Conservation (phyloP, 2,797 vertebrate genomes). For the Pampus argenteus region DNA sequence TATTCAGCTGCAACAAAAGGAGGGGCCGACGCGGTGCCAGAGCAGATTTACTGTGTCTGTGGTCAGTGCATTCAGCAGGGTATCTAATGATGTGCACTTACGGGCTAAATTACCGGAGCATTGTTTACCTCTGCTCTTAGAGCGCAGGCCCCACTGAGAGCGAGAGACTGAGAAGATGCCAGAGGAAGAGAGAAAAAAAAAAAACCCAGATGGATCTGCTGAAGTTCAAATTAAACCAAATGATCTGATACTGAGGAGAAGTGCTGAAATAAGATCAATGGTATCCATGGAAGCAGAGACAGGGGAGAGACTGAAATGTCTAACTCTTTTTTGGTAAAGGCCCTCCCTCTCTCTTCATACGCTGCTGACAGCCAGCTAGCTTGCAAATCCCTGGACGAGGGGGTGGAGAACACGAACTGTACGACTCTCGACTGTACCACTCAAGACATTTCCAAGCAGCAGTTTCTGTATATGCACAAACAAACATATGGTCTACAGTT, state of each 20-base stretch:
- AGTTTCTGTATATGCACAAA: slow-evolving; percentile 11
- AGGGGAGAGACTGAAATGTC: slow-evolving; percentile 48
- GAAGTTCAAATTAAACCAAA: slow-evolving; percentile 60
- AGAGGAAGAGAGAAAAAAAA: neutral
- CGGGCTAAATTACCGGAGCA: slow-evolving; percentile 68
- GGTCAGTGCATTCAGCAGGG: slow-evolving; percentile 68
- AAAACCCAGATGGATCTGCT: slow-evolving; percentile 10
- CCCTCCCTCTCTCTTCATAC: slow-evolving; percentile 47
- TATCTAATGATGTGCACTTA: slow-evolving; percentile 77
- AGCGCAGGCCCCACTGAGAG: slow-evolving; percentile 42
- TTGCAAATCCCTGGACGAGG: slow-evolving; percentile 47
- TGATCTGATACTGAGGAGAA: slow-evolving; percentile 51
- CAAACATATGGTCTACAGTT: neutral
- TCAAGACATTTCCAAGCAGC: slow-evolving; percentile 29
- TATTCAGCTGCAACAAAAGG: slow-evolving; percentile 72
- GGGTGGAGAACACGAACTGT: slow-evolving; percentile 41
- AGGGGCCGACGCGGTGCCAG: slow-evolving; percentile 59
- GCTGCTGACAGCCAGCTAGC: slow-evolving; percentile 58
- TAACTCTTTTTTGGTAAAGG: slow-evolving; percentile 56
- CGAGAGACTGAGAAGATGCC: slow-evolving; percentile 30
- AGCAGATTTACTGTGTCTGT: slow-evolving; percentile 73
- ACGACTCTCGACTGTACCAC: slow-evolving; percentile 1
- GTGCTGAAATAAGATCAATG: slow-evolving; percentile 54
- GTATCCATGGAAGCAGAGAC: slow-evolving; percentile 59
- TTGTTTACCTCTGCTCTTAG: slow-evolving; percentile 73